These are phyloP conservation scores for Macroteleia sp. DNA, from an alignment of 2,888 invertebrate species.

Conservation along the genomic window DNA sequence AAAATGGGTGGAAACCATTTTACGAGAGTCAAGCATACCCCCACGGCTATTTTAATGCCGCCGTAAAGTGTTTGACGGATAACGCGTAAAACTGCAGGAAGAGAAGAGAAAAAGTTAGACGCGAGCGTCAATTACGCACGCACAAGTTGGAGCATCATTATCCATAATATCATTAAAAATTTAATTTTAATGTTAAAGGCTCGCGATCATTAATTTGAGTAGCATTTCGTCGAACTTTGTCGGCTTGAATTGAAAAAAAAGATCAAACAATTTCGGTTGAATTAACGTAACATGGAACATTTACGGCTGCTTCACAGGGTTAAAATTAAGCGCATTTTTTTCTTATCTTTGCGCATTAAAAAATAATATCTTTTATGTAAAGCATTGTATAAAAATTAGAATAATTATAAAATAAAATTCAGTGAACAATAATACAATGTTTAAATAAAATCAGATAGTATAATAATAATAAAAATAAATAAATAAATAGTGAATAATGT, in stretches of 20 bases:
- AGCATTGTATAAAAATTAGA: no score
- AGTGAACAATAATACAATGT: no score
- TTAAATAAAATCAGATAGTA: no score
- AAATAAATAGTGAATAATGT: no score
- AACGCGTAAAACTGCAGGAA: conserved; percentile 47
- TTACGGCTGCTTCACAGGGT: no score
- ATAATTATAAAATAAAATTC: no score
- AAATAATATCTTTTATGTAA: no score
- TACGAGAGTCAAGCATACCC: conserved; percentile 49
- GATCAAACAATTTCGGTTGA: conserved; percentile 29
- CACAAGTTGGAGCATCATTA: conserved; percentile 23
- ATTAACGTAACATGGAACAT: no score
- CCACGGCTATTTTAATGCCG: conserved; percentile 51
- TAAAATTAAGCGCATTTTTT: no score
- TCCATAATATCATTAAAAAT: conserved; percentile 39
- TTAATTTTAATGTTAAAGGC: conserved; percentile 24
- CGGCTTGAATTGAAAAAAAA: conserved; percentile 15
- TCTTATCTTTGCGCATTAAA: no score
- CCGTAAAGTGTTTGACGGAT: conserved; percentile 53
- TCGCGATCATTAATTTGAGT: conserved; percentile 17
- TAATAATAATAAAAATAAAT: no score
- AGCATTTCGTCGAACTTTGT: neutral
- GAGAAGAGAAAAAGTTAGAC: conserved; percentile 33
- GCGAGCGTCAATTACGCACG: conserved; percentile 47
- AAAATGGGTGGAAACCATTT: conserved; percentile 47